A percentile compares a stretch with the other conserved stretches of the same genome.
phyloP scores from a whole-genome alignment of 2,113 vertebrate species.

The Saccopteryx leptura region DNA sequence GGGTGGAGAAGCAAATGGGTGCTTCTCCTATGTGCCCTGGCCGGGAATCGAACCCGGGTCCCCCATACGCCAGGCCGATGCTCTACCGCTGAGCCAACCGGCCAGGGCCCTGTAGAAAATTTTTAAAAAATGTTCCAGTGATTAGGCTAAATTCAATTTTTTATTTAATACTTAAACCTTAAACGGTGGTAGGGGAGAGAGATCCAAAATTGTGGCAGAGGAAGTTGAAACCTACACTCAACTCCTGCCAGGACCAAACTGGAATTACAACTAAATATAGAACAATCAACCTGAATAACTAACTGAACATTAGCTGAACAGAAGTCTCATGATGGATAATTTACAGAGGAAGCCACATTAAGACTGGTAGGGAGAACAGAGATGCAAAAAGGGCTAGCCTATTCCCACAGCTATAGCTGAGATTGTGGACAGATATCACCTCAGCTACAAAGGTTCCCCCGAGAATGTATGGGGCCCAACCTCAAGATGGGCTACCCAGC shows the following conservation, averaged over 20 bases:
- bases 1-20: too few relatives aligned
- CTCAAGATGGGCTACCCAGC: background rate
- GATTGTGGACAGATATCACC: background rate
- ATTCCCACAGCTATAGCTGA: background rate
- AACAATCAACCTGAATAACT: background rate
- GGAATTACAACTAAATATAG: background rate
- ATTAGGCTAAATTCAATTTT: background rate
- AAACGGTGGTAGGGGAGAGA: background rate
- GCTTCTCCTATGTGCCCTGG: too few relatives aligned
- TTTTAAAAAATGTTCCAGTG: background rate
- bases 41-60: too few relatives aligned
- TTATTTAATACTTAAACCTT: slow-evolving; percentile 21
- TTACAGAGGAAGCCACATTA: background rate
- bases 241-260: background rate
- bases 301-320: background rate
- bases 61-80: too few relatives aligned
- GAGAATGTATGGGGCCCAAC: background rate
- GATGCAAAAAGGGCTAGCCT: background rate
- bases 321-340: background rate
- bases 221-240: background rate
- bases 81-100: too few relatives aligned
- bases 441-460: background rate
- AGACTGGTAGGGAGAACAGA: background rate
- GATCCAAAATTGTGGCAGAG: background rate
- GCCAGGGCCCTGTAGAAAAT: background rate